Conservation (phyloP, 2,797 vertebrate species). For the Tapera naevia region DNA sequence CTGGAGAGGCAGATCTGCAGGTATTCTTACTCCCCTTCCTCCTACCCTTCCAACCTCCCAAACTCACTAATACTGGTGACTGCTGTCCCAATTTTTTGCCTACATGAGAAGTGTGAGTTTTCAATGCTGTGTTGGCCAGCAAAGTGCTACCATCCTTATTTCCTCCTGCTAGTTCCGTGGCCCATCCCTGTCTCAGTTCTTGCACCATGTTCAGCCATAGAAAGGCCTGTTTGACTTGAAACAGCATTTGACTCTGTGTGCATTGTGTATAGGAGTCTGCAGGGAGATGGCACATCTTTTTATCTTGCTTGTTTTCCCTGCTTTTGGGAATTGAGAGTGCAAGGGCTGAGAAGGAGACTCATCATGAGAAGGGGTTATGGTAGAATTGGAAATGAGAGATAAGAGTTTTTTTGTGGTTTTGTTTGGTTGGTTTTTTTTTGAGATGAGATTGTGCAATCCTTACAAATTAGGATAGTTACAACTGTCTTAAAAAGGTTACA, state of each 20-base stretch:
- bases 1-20: background rate
- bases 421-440: background rate
- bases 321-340: background rate
- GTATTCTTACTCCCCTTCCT: background rate
- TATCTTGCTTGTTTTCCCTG: background rate
- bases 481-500: background rate
- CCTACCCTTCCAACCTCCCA: background rate
- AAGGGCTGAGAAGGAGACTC: background rate
- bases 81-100: background rate
- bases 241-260: background rate
- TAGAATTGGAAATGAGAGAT: background rate
- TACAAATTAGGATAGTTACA: background rate
- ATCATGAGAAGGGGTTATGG: background rate
- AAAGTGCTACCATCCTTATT: background rate
- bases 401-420: no score
- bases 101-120: background rate
- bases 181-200: background rate
- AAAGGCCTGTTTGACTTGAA: background rate
- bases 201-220: background rate
- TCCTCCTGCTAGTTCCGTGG: background rate
- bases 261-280: rapidly evolving
- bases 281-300: background rate
- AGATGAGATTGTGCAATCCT: background rate
- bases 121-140: background rate
- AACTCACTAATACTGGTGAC: background rate